Evolutionary conservation across 2,113 vertebrate genomes (phyloP).

Genomic region (Coregonus clupeaformis): DNA sequence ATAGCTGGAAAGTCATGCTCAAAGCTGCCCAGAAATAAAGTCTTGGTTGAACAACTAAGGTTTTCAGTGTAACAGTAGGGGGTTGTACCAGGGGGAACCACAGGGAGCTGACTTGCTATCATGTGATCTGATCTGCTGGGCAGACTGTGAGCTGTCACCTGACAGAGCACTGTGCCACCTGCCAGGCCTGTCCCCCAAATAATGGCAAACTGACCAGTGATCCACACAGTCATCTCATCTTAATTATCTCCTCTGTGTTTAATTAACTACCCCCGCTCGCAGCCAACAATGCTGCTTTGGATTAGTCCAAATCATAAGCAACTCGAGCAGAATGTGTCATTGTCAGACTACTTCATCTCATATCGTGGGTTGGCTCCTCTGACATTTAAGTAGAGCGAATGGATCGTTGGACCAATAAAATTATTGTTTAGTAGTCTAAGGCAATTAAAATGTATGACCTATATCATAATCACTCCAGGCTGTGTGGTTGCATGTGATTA

Average conservation of each 20-base stretch:
- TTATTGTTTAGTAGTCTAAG: conserved; percentile 58
- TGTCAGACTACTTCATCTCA: conserved; percentile 5
- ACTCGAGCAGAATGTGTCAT: conserved; percentile 47
- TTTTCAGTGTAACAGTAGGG: neutral
- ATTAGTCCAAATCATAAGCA: conserved; percentile 88
- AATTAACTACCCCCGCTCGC: conserved; percentile 96
- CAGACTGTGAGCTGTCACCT: conserved; percentile 78
- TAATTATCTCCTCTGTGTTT: conserved; percentile 99
- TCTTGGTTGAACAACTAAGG: neutral
- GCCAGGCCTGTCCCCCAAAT: conserved; percentile 85
- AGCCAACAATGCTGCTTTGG: conserved; percentile 88
- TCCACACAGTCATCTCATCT: conserved; percentile 90
- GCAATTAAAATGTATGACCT: conserved; percentile 47
- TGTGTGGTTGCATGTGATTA: conserved; percentile 50
- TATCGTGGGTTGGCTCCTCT: neutral
- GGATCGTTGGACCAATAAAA: conserved; percentile 10
- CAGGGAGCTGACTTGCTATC: conserved; percentile 29
- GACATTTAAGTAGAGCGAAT: conserved; percentile 13
- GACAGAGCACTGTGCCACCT: conserved; percentile 86
- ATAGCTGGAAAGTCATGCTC: conserved; percentile 39
- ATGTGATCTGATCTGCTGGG: conserved; percentile 46
- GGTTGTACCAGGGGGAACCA: conserved; percentile 13
- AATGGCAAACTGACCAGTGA: conserved; percentile 94
- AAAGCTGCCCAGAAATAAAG: conserved; percentile 37
- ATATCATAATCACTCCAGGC: conserved; percentile 48